Percentiles rank a stretch among this genome's conserved stretches.
phyloP scores from a whole-genome alignment of 2,113 vertebrate genomes.

The Rousettus leschenaultii region DNA sequence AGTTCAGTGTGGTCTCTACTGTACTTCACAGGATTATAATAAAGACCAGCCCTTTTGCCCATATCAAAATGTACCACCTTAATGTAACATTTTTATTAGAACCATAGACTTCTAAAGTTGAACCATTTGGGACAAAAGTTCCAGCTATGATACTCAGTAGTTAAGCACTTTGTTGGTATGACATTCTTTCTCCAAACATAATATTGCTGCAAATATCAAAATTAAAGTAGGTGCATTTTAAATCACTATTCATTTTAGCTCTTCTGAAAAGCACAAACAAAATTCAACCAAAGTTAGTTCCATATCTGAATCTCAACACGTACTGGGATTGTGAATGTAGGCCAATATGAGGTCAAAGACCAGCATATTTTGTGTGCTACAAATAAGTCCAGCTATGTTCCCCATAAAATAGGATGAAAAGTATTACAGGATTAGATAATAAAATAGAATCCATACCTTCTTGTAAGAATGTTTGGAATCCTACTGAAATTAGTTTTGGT shows the following conservation, averaged over 20 bases:
- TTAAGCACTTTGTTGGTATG: not conserved
- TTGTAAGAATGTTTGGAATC: constrained; percentile 59
- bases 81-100: not conserved
- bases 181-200: not conserved
- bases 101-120: not conserved
- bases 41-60: not conserved
- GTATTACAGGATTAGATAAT: constrained; percentile 74
- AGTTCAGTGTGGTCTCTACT: constrained; percentile 59
- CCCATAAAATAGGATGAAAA: constrained; percentile 74
- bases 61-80: not conserved
- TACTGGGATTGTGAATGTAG: constrained; percentile 66
- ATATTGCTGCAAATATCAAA: not conserved
- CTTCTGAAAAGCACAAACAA: constrained; percentile 45
- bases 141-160: not conserved
- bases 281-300: constrained; percentile 73
- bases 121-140: not conserved
- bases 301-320: constrained; percentile 65
- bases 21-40: not conserved
- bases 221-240: not conserved
- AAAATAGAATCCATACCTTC: constrained; percentile 72
- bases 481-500: constrained; percentile 18
- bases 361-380: constrained; percentile 74
- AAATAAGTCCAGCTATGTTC: constrained; percentile 61
- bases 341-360: constrained; percentile 73
- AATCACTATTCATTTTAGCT: constrained; percentile 14